A percentile compares a stretch with the other conserved stretches of the same genome.
Evolutionary conservation across 2,797 vertebrate species (phyloP).

Genomic region (Hylomyscus alleni): DNA sequence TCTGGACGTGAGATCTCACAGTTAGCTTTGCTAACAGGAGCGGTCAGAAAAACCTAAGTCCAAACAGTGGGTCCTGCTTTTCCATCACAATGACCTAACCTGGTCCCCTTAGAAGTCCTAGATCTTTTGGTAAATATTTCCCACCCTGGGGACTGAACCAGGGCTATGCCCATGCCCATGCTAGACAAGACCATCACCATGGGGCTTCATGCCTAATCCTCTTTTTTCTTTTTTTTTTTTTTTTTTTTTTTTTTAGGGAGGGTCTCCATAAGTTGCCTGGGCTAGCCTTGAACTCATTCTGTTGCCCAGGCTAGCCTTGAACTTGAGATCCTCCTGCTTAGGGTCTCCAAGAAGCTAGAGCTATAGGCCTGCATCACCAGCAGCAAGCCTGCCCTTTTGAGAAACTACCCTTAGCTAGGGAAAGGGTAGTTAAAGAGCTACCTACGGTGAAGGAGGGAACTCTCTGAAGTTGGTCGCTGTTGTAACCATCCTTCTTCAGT

Average conservation of each 20-base stretch:
- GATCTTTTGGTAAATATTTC: slow-evolving; percentile 10
- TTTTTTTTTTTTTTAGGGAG: not conserved
- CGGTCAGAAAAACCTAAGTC: not conserved
- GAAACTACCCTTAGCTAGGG: slow-evolving; percentile 57
- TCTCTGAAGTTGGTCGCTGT: not conserved
- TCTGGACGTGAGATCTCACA: not conserved
- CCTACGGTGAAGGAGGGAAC: not conserved
- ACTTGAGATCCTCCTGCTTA: not conserved
- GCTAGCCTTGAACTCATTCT: not conserved
- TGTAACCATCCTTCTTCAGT: not conserved
- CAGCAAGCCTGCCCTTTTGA: not conserved
- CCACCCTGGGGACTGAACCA: not conserved
- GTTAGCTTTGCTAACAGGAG: slow-evolving; percentile 27
- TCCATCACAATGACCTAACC: not conserved
- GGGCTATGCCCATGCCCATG: not conserved
- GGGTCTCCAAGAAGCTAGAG: not conserved
- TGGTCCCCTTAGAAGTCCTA: not conserved
- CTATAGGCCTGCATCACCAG: not conserved
- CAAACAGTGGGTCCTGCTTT: not conserved
- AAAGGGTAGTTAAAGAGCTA: not conserved
- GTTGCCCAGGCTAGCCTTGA: not conserved
- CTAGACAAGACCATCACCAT: not conserved
- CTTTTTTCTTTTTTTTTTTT: not conserved
- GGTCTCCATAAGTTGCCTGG: not conserved
- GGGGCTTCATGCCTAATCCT: not conserved